Conservation (phyloP, 2,797 vertebrate species). For the Rhynchotus rufescens region DNA sequence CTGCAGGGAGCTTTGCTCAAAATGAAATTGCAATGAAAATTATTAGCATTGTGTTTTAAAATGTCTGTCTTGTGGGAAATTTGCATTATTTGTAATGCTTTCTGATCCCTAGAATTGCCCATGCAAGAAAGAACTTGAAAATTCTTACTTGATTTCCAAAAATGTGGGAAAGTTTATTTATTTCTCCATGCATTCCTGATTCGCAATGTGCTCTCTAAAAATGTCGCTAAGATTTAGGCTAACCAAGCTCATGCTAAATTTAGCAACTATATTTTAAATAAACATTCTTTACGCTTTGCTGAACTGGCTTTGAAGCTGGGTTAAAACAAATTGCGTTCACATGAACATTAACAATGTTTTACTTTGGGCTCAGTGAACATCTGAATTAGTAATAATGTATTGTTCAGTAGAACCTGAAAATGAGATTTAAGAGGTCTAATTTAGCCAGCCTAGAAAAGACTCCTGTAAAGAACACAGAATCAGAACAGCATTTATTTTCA, state of each 20-base stretch:
- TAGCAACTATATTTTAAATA: constrained; percentile 83
- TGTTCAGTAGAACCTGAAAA: constrained; percentile 25
- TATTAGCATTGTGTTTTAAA: background rate
- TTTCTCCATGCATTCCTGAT: constrained; percentile 96
- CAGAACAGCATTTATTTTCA: background rate
- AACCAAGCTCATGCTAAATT: constrained; percentile 86
- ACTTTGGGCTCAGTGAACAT: background rate
- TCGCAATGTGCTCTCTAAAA: constrained; percentile 85
- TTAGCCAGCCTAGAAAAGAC: background rate
- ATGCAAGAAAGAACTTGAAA: constrained; percentile 84
- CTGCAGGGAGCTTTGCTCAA: background rate
- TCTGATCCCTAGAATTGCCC: constrained; percentile 71
- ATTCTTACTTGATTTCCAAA: constrained; percentile 84
- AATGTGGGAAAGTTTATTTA: constrained; percentile 96
- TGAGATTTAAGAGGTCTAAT: background rate
- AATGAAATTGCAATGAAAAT: background rate
- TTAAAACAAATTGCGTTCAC: constrained; percentile 30
- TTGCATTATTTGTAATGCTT: background rate
- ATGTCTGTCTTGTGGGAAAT: background rate
- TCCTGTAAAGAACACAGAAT: background rate
- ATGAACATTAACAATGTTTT: constrained; percentile 40
- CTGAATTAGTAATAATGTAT: constrained; percentile 56
- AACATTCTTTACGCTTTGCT: constrained; percentile 79
- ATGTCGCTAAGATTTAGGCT: constrained; percentile 77
- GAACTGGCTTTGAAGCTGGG: constrained; percentile 61